Base-by-base conservation (phyloP, 2,888 invertebrate genomes). In the Macrophya alboannulata region DNA sequence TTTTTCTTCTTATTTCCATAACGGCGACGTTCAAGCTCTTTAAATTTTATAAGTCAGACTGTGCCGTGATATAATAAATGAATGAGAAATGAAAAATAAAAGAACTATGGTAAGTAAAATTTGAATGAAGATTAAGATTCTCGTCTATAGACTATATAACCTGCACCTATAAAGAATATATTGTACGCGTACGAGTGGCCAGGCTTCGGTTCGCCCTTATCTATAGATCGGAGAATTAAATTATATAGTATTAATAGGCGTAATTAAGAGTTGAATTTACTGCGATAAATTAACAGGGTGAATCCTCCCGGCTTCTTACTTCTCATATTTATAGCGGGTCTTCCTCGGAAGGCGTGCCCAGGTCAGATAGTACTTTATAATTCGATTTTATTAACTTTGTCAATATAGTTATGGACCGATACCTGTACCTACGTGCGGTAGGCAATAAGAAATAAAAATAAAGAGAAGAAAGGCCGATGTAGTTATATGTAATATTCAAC, bases 181-280 rank as follows among this genome's bases (percentile, higher is more conserved):
- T 31, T 71, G 71, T 17, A 15, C n/a, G 3, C 31, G 31, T 31
- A 31, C 31, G 31, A 31, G 1, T 31, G 48, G 40, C 43, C 17
- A 43, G 68, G 15, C 12, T 15, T 12, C 37, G 68, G 68, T 15
- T 59, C 59, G 43, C n/a, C 25, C 81, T 85, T 85, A 85, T 85
- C 85, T 85, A 45, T 65, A 55, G 25, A 85, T 85, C 85, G 62
- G 15, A 48, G 77, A 85, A 85, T 85, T 37, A 79, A 85, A 85
- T 85, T 85, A 77, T 68, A 77, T 68, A 48, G 83, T 77, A 85
- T 85, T 79, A 85, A 85, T 85, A 85, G 77, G 45, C 9, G 68
- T 85, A 77, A 85, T 85, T 85, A 76, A 51, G 68, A 85, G 65
- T 77, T 51, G 62, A 79, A 85, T 85, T 77, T 85, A 85, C 85